Percentiles rank a stretch among this genome's conserved stretches.
These are phyloP conservation scores for Myopa tessellatipennis DNA, from an alignment of 2,888 invertebrate genomes.

Conservation along the genomic window DNA sequence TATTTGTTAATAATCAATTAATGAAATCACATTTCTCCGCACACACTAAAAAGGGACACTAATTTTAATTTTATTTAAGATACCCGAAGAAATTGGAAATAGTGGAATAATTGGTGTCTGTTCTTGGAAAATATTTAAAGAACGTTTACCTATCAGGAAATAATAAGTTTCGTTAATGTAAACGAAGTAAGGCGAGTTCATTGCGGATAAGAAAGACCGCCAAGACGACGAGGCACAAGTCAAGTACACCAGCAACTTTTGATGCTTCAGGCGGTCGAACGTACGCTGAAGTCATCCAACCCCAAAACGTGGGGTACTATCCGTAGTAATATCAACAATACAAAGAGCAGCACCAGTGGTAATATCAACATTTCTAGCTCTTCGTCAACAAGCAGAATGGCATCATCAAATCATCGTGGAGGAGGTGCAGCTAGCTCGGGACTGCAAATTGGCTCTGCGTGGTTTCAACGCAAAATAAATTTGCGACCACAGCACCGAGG, in stretches of 20 bases:
- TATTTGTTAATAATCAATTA: not conserved
- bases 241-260: conserved; percentile 59
- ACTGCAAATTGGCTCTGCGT: conserved; percentile 95
- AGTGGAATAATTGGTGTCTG: not conserved
- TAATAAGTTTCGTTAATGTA: conserved; percentile 25
- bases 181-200: conserved; percentile 22
- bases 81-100: not conserved
- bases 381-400: conserved; percentile 69
- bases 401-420: conserved; percentile 68
- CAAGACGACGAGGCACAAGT: conserved; percentile 59
- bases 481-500: conserved; percentile 96
- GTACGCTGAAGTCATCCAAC: conserved; percentile 53
- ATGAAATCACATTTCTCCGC: not conserved
- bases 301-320: conserved; percentile 50
- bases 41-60: not conserved
- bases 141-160: conserved; percentile 7
- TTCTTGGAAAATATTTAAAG: not conserved
- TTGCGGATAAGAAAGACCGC: conserved; percentile 46
- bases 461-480: conserved; percentile 98
- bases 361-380: conserved; percentile 68
- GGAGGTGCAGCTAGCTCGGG: conserved; percentile 71
- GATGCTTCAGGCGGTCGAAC: conserved; percentile 55
- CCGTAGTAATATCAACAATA: conserved; percentile 50
- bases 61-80: conserved; percentile 14
- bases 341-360: conserved; percentile 65